These are phyloP conservation scores for Graphium colonna DNA, from an alignment of 2,888 invertebrate genomes.

Conservation along the genomic window DNA sequence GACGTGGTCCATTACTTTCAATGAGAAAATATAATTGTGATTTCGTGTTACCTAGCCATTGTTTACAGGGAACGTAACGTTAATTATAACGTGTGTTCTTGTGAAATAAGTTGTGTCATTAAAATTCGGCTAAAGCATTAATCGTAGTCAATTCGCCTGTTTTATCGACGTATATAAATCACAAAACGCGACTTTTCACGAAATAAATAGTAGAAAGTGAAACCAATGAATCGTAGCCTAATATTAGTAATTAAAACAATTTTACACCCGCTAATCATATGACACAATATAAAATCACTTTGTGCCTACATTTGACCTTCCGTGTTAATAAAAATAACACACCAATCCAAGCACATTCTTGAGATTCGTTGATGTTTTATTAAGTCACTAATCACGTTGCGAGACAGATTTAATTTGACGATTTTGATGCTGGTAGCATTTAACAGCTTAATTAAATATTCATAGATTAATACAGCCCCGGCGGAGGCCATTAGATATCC, in stretches of 20 bases:
- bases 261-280: conserved; percentile 13
- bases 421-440: conserved; percentile 10
- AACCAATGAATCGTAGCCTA: conserved; percentile 18
- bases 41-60: conserved; percentile 15
- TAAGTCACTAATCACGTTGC: conserved; percentile 34
- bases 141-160: background rate
- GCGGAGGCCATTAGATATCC: conserved; percentile 25
- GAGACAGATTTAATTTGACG: background rate
- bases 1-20: conserved; percentile 5
- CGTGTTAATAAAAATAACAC: conserved; percentile 29
- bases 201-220: conserved; percentile 19
- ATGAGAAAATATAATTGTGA: conserved; percentile 20
- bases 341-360: conserved; percentile 38
- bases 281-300: background rate
- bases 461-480: conserved; percentile 36
- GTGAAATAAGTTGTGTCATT: conserved; percentile 16
- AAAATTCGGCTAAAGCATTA: background rate
- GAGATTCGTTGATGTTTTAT: conserved; percentile 44
- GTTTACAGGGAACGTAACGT: conserved; percentile 9
- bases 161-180: background rate
- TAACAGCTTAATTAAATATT: conserved; percentile 23
- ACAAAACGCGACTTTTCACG: background rate
- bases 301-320: conserved; percentile 30
- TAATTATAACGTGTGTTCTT: conserved; percentile 8
- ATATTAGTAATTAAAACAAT: conserved; percentile 9